Evolutionary conservation across 2,888 invertebrate species (phyloP).

Genomic region (Crepidodera aurea): DNA sequence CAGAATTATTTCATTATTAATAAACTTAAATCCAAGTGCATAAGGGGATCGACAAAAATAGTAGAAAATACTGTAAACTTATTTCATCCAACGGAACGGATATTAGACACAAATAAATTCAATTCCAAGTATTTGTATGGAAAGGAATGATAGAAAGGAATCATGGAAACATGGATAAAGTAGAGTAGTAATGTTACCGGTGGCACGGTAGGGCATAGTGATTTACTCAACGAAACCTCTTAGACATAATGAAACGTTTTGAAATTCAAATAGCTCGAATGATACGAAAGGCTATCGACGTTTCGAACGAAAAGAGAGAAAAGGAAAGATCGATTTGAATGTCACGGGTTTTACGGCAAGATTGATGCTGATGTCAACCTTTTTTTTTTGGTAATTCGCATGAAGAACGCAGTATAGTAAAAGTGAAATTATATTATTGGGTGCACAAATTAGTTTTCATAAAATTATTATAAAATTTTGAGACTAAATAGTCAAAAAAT

Average conservation of each 20-base stretch:
- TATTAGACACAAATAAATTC: slow-evolving; percentile 40
- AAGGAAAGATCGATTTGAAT: slow-evolving; percentile 12
- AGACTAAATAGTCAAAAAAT: too few species aligned
- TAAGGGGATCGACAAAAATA: too few species aligned
- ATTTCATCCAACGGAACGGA: slow-evolving; percentile 3
- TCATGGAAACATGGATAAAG: slow-evolving; percentile 15
- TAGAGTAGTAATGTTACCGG: slow-evolving; percentile 22
- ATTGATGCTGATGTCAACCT: background rate
- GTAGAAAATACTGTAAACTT: background rate
- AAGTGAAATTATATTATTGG: too few species aligned
- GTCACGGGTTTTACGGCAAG: background rate
- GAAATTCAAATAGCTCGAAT: slow-evolving; percentile 57
- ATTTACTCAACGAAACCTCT: slow-evolving; percentile 54
- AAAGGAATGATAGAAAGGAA: slow-evolving; percentile 5
- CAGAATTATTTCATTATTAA: background rate
- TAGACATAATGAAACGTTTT: slow-evolving; percentile 60
- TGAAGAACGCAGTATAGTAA: background rate
- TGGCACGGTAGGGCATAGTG: slow-evolving; percentile 30
- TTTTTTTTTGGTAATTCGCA: background rate
- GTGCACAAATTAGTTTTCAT: too few species aligned
- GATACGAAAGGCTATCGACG: slow-evolving; percentile 12
- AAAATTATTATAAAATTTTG: too few species aligned
- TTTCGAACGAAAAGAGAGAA: slow-evolving; percentile 1
- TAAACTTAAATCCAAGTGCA: background rate
- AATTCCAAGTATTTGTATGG: slow-evolving; percentile 53